Evolutionary conservation across 2,113 vertebrate genomes (phyloP).

Genomic region (Gymnarchus niloticus): DNA sequence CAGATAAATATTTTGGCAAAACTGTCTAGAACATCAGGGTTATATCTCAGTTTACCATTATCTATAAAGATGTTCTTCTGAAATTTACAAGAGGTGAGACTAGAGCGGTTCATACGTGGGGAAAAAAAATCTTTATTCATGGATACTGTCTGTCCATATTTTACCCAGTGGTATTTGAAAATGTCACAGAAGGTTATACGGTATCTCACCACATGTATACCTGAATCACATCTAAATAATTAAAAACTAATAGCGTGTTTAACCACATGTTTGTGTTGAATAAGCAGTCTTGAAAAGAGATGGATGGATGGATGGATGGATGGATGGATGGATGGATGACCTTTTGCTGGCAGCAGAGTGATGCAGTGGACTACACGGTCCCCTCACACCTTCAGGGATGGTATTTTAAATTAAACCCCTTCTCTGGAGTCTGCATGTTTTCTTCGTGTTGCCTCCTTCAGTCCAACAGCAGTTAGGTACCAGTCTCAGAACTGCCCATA

Average conservation of each 20-base stretch:
- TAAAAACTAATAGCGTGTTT: background rate
- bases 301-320: background rate
- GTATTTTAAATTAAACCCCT: background rate
- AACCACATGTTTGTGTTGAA: background rate
- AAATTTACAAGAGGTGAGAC: no score
- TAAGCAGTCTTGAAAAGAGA: background rate
- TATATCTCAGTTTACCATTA: no score
- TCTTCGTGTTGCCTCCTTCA: background rate
- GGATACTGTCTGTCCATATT: background rate
- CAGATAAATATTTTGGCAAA: background rate
- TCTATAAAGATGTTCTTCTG: no score
- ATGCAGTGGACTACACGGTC: background rate
- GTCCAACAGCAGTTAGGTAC: background rate
- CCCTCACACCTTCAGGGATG: background rate
- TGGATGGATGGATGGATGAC: background rate
- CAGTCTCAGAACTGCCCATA: no score
- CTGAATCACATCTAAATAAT: conserved; percentile 3
- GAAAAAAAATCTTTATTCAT: background rate
- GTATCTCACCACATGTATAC: background rate
- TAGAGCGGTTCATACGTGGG: no score
- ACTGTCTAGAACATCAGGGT: background rate
- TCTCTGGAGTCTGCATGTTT: background rate
- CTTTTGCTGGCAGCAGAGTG: background rate
- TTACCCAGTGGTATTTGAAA: background rate
- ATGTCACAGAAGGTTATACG: background rate